phyloP scores from a whole-genome alignment of 2,888 invertebrate species.

The Rhodophaea formosa region DNA sequence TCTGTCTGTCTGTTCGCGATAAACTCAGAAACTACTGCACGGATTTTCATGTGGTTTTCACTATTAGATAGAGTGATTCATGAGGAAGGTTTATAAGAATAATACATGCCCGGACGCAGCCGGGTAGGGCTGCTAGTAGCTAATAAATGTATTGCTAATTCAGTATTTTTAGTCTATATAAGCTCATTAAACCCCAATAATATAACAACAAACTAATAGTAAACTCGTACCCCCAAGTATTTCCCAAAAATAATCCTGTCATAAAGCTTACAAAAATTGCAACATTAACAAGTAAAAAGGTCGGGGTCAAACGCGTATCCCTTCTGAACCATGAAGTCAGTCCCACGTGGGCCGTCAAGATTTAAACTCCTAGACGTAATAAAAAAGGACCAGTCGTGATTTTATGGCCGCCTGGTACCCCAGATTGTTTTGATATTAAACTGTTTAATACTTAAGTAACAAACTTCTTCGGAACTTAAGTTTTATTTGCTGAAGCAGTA shows the following conservation, averaged over 20 bases:
- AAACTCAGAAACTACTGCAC: too few relatives aligned
- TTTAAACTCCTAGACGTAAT: conserved; percentile 18
- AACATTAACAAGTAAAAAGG: conserved; percentile 15
- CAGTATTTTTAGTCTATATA: neutral
- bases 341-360: conserved; percentile 16
- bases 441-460: conserved; percentile 9
- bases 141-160: too few relatives aligned
- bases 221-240: neutral
- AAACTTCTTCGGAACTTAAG: neutral
- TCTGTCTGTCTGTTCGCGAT: too few relatives aligned
- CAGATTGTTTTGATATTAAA: conserved; percentile 19
- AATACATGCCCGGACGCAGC: too few relatives aligned
- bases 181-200: neutral
- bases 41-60: too few relatives aligned
- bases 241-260: neutral
- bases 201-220: neutral
- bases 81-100: too few relatives aligned
- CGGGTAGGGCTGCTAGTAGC: too few relatives aligned
- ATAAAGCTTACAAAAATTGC: conserved; percentile 8
- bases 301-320: conserved; percentile 9
- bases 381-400: conserved; percentile 15
- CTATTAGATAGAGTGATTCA: too few relatives aligned
- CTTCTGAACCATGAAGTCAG: neutral
- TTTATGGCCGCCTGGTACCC: conserved; percentile 14
- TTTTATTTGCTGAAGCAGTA: neutral